Evolutionary conservation across 2,888 invertebrate species (phyloP).

Genomic region (Axea sp.): DNA sequence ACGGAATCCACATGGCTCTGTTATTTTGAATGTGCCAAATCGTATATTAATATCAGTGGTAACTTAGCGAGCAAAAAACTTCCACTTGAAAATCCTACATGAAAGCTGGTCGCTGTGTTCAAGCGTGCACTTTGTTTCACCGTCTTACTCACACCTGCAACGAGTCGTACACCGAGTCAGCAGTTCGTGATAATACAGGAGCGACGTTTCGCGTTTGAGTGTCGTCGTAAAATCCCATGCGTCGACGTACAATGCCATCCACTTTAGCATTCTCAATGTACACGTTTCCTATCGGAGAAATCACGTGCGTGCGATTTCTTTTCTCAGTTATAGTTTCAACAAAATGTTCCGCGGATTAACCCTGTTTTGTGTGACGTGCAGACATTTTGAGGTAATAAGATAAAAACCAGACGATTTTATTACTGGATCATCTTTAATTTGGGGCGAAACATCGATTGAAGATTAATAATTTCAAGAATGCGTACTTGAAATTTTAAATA

Average conservation of each 20-base stretch:
- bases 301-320: conserved; percentile 1
- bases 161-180: conserved; percentile 4
- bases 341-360: background rate
- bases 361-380: too few relatives aligned
- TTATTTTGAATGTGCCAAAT: conserved; percentile 45
- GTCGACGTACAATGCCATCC: conserved; percentile 66
- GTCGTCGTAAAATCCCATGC: conserved; percentile 64
- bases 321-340: background rate
- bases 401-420: too few relatives aligned
- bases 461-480: too few relatives aligned
- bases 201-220: conserved; percentile 63
- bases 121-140: conserved; percentile 15
- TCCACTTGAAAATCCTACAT: conserved; percentile 54
- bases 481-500: too few relatives aligned
- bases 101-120: conserved; percentile 33
- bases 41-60: conserved; percentile 25
- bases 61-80: conserved; percentile 51
- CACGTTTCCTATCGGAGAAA: background rate
- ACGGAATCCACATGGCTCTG: conserved; percentile 9
- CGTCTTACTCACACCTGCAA: conserved; percentile 34
- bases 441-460: too few relatives aligned
- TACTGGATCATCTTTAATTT: too few relatives aligned
- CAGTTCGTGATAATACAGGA: conserved; percentile 37
- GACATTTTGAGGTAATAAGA: too few relatives aligned
- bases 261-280: conserved; percentile 64